These are phyloP conservation scores for Solen grandis DNA, from an alignment of 1,140 invertebrate species.

Conservation along the genomic window DNA sequence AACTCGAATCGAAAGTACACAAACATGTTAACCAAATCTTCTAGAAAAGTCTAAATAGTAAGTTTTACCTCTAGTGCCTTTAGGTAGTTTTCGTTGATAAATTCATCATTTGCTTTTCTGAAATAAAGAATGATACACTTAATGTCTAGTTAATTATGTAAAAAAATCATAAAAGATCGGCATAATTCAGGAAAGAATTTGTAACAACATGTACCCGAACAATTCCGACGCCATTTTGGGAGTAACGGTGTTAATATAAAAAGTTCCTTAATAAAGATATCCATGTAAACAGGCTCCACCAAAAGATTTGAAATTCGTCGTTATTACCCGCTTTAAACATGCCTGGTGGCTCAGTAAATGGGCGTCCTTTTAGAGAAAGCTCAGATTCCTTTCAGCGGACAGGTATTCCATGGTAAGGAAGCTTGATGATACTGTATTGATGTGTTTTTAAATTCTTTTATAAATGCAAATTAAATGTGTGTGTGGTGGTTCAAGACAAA, in stretches of 20 bases:
- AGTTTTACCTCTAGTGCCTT: slow-evolving; percentile 71
- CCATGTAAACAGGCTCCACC: too few species aligned
- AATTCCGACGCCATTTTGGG: slow-evolving; percentile 63
- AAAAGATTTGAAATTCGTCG: too few species aligned
- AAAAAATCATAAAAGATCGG: not conserved
- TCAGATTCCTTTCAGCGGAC: slow-evolving; percentile 55
- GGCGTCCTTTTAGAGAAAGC: slow-evolving; percentile 63
- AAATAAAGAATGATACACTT: slow-evolving; percentile 56
- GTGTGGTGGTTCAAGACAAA: too few species aligned
- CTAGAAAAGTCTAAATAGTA: not conserved
- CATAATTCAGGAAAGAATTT: slow-evolving; percentile 1
- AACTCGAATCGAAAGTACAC: too few species aligned
- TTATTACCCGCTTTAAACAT: too few species aligned
- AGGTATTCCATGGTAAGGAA: slow-evolving; percentile 63
- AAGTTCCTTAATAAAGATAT: too few species aligned
- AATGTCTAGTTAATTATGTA: too few species aligned
- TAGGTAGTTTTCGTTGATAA: slow-evolving; percentile 75
- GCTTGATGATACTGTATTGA: too few species aligned
- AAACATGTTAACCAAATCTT: not conserved
- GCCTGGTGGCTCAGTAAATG: slow-evolving; percentile 61
- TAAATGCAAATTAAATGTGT: too few species aligned
- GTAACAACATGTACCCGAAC: slow-evolving; percentile 53
- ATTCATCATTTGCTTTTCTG: slow-evolving; percentile 75
- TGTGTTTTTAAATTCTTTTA: too few species aligned
- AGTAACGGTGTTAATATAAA: not conserved